Evolutionary conservation across 1,140 invertebrate species (phyloP).

Genomic region (Antheraea pernyi): DNA sequence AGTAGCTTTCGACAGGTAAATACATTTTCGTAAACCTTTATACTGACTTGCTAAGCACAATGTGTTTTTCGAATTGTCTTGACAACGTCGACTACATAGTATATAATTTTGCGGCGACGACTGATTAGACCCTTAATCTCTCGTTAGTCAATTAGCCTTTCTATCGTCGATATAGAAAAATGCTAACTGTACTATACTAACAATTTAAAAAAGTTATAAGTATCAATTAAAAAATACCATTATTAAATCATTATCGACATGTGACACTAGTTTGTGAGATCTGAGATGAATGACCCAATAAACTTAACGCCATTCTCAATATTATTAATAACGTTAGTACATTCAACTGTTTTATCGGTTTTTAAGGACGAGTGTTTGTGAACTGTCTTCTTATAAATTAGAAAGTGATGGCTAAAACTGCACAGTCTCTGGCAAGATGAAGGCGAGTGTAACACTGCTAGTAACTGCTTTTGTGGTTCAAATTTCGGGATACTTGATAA

Average conservation of each 20-base stretch:
- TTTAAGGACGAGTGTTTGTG: slow-evolving; percentile 27
- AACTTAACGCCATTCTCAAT: slow-evolving; percentile 2
- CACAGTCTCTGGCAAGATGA: slow-evolving; percentile 46
- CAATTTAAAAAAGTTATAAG: too few relatives aligned
- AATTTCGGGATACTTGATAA: slow-evolving; percentile 49
- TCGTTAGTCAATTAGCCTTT: too few relatives aligned
- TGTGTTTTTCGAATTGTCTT: too few relatives aligned
- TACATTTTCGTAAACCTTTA: too few relatives aligned
- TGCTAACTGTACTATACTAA: too few relatives aligned
- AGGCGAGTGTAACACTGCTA: slow-evolving; percentile 43
- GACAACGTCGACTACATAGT: too few relatives aligned
- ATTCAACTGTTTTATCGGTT: slow-evolving; percentile 28
- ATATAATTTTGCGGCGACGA: too few relatives aligned
- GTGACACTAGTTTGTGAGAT: neutral
- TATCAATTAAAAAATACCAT: neutral
- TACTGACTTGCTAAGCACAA: too few relatives aligned
- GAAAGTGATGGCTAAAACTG: slow-evolving; percentile 4
- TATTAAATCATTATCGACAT: neutral
- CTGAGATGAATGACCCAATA: slow-evolving; percentile 2
- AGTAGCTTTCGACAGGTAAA: too few relatives aligned
- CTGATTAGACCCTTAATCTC: too few relatives aligned
- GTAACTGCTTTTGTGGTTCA: slow-evolving; percentile 20
- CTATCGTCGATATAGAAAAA: too few relatives aligned
- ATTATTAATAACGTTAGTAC: slow-evolving; percentile 19
- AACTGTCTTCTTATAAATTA: slow-evolving; percentile 35